These are phyloP conservation scores for Oriolus oriolus DNA, from an alignment of 2,113 vertebrate genomes.

Conservation along the genomic window DNA sequence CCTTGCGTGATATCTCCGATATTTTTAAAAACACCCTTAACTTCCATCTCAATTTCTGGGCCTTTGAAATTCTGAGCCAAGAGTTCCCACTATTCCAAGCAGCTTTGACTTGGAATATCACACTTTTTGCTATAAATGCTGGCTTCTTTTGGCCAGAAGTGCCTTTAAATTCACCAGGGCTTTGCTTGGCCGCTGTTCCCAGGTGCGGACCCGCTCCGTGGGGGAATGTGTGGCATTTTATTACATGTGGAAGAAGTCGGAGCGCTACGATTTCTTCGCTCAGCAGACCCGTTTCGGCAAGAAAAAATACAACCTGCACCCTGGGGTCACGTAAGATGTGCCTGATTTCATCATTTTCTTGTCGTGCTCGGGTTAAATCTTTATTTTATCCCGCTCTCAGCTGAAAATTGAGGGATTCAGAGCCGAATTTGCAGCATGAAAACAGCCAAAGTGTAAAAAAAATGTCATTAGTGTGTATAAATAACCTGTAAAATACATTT, in stretches of 20 bases:
- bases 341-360: not conserved
- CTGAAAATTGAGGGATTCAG: not conserved
- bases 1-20: too few relatives aligned
- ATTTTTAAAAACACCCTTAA: not conserved
- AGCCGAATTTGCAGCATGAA: not conserved
- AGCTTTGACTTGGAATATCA: not conserved
- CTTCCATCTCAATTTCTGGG: not conserved
- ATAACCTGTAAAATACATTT: not conserved
- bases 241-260: constrained; percentile 99
- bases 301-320: constrained; percentile 97
- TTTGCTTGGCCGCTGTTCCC: not conserved
- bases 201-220: constrained; percentile 97
- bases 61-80: not conserved
- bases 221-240: constrained; percentile 99
- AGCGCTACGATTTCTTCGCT: constrained; percentile 97
- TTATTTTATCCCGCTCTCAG: not conserved
- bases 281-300: constrained; percentile 96
- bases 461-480: not conserved
- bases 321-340: constrained; percentile 90
- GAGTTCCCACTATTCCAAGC: not conserved
- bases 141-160: not conserved
- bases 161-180: fast-evolving
- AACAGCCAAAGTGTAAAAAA: not conserved
- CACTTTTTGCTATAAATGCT: not conserved
- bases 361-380: not conserved